phyloP scores from a whole-genome alignment of 2,113 vertebrate genomes.

The Sorex araneus region DNA sequence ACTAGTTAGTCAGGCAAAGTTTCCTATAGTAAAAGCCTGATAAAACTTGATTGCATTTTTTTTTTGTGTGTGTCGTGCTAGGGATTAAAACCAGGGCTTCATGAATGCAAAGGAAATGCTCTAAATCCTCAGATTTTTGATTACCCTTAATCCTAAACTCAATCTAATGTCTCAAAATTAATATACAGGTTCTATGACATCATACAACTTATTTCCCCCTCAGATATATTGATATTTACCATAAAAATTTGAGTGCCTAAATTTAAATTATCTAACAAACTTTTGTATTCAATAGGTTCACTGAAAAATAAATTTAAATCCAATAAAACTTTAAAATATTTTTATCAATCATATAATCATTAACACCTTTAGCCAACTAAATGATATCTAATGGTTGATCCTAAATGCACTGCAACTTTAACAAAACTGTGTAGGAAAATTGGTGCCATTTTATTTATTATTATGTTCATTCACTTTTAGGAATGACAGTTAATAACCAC shows the following conservation, averaged over 20 bases:
- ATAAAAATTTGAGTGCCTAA: slow-evolving; percentile 11
- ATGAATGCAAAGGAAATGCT: no score
- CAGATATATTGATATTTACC: slow-evolving; percentile 27
- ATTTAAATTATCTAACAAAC: slow-evolving; percentile 50
- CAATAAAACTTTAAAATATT: slow-evolving; percentile 54
- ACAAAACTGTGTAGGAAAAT: slow-evolving; percentile 43
- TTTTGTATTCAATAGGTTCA: slow-evolving; percentile 43
- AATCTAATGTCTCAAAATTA: slow-evolving; percentile 47
- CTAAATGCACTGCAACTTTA: background rate
- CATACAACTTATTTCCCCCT: slow-evolving; percentile 9
- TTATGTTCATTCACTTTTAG: slow-evolving; percentile 57
- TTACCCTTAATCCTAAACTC: slow-evolving; percentile 3
- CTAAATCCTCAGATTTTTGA: no score
- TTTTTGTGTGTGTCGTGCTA: no score
- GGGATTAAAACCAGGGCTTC: no score
- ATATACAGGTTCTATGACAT: background rate
- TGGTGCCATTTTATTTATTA: background rate
- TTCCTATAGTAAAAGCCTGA: slow-evolving; percentile 19
- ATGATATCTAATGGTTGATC: slow-evolving; percentile 32
- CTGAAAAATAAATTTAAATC: slow-evolving; percentile 45
- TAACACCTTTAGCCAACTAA: slow-evolving; percentile 45
- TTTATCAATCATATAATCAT: slow-evolving; percentile 27
- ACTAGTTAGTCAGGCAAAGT: background rate
- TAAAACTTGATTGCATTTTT: background rate
- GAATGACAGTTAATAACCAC: slow-evolving; percentile 37